phyloP scores from a whole-genome alignment of 2,888 invertebrate genomes.

The Drosophila recens region DNA sequence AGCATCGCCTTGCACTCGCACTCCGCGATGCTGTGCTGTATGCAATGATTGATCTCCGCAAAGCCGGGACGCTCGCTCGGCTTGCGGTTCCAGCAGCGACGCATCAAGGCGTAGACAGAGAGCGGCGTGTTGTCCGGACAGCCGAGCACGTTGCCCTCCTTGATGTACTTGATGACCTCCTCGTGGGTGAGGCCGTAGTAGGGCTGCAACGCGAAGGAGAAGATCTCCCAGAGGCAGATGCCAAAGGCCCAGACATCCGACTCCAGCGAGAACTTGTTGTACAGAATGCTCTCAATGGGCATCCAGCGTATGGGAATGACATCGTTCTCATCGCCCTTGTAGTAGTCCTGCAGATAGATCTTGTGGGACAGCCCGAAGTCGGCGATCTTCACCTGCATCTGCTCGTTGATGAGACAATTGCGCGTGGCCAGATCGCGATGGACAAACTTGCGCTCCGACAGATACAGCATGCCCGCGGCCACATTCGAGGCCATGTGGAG shows the following conservation, averaged over 20 bases:
- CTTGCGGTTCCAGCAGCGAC: constrained; percentile 95
- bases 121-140: constrained; percentile 96
- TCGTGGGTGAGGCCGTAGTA: constrained; percentile 99
- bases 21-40: constrained; percentile 88
- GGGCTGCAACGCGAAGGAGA: constrained; percentile 97
- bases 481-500: constrained; percentile 95
- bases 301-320: constrained; percentile 99
- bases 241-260: constrained; percentile 99
- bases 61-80: constrained; percentile 95
- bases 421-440: constrained; percentile 98
- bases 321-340: constrained; percentile 97
- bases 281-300: constrained; percentile 98
- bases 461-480: constrained; percentile 97
- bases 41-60: constrained; percentile 91
- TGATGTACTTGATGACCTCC: constrained; percentile 97
- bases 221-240: constrained; percentile 98
- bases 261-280: constrained; percentile 97
- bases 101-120: constrained; percentile 96
- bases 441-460: constrained; percentile 97
- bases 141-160: constrained; percentile 95
- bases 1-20: constrained; percentile 84
- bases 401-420: constrained; percentile 97
- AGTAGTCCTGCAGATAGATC: constrained; percentile 97
- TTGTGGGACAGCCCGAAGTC: constrained; percentile 98
- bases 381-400: constrained; percentile 98